phyloP scores from a whole-genome alignment of 1,140 invertebrate genomes.

The Thaumatotibia leucotreta region DNA sequence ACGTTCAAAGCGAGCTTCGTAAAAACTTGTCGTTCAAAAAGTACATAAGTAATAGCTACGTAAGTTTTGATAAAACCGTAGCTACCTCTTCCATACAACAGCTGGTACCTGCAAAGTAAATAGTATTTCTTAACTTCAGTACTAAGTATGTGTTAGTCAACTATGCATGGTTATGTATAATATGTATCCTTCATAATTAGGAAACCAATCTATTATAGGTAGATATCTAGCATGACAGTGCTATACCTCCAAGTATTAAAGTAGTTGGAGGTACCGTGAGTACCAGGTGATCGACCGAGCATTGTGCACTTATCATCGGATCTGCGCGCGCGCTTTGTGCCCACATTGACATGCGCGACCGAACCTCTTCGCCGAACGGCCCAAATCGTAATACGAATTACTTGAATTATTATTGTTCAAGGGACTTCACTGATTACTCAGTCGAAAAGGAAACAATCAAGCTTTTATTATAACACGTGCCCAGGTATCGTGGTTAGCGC shows the following conservation, averaged over 20 bases:
- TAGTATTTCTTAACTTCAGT: too few relatives aligned
- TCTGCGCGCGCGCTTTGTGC: conserved; percentile 53
- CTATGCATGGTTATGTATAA: too few relatives aligned
- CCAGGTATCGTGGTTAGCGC: not conserved
- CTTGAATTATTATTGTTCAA: conserved; percentile 48
- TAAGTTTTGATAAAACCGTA: too few relatives aligned
- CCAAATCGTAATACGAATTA: conserved; percentile 59
- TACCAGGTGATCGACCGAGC: conserved; percentile 52
- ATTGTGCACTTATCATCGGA: conserved; percentile 64
- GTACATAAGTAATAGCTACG: too few relatives aligned
- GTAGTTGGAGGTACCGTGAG: not conserved
- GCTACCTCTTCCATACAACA: too few relatives aligned
- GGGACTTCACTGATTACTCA: conserved; percentile 58
- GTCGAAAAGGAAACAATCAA: conserved; percentile 26
- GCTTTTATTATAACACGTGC: not conserved
- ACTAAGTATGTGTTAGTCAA: too few relatives aligned
- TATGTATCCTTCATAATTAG: too few relatives aligned
- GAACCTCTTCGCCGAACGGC: conserved; percentile 51
- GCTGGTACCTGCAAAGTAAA: too few relatives aligned
- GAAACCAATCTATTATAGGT: too few relatives aligned
- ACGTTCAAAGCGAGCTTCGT: too few relatives aligned
- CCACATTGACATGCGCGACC: conserved; percentile 56
- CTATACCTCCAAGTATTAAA: not conserved
- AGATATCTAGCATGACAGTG: not conserved
- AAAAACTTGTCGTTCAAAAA: too few relatives aligned